Evolutionary conservation across 2,113 vertebrate genomes (phyloP).

Genomic region (Melanotaenia duboulayi): DNA sequence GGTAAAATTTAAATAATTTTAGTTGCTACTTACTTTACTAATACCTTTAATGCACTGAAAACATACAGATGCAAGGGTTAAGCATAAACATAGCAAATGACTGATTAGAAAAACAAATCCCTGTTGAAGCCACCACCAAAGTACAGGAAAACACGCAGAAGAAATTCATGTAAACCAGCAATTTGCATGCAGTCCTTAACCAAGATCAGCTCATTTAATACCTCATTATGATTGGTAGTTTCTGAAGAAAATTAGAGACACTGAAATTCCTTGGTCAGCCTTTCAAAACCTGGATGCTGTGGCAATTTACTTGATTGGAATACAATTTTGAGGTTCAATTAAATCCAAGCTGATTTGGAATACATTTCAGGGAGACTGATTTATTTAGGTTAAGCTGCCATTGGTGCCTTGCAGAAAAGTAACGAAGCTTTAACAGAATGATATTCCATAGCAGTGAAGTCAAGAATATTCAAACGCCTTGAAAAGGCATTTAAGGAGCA

Average conservation of each 20-base stretch:
- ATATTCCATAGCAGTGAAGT: constrained; percentile 68
- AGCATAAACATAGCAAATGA: constrained; percentile 48
- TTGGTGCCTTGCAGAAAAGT: constrained; percentile 53
- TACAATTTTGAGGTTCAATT: constrained; percentile 69
- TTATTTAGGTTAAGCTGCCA: constrained; percentile 83
- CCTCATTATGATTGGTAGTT: constrained; percentile 43
- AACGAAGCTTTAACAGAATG: constrained; percentile 68
- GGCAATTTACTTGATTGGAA: constrained; percentile 72
- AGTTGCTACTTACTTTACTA: constrained; percentile 69
- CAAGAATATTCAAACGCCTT: constrained; percentile 73
- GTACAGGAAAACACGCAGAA: constrained; percentile 27
- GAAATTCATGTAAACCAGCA: constrained; percentile 37
- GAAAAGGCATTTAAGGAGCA: constrained; percentile 77
- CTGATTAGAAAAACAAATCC: constrained; percentile 11
- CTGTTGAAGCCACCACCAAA: constrained; percentile 12
- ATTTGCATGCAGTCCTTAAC: constrained; percentile 23
- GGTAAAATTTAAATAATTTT: constrained; percentile 2
- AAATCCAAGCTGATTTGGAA: constrained; percentile 69
- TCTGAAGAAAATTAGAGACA: constrained; percentile 53
- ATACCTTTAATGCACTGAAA: constrained; percentile 66
- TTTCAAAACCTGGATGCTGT: constrained; percentile 48
- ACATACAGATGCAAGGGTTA: constrained; percentile 39
- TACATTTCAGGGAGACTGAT: constrained; percentile 78
- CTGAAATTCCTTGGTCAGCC: constrained; percentile 69
- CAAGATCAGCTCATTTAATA: constrained; percentile 49